Base-by-base conservation (phyloP, 2,888 invertebrate genomes). In the Chelonus formosanus region DNA sequence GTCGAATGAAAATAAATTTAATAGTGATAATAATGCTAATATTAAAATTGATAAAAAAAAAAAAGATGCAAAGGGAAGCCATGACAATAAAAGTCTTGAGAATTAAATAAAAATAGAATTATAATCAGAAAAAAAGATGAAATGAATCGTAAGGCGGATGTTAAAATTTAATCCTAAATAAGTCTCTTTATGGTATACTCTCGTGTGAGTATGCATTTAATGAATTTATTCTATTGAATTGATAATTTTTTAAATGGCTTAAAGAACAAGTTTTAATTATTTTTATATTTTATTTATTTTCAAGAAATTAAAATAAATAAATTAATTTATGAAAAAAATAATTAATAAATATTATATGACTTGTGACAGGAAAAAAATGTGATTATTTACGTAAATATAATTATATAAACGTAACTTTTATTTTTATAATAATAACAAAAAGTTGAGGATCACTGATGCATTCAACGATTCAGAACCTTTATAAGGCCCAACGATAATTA, bases 401-500 rank as follows among this genome's bases (percentile, higher is more conserved):
- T 20, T 48, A 20, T 31, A 8, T 52, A 34, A 8, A 52, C 34
- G 34, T 6, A 52, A 52, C 31, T 32, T 31, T 8, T 8, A 52
- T 43, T 63, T 7, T 56, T 40, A 36, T 57, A 50, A 57, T 36
- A 32, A 47, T 32, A 67, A 65, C 60, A 68, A 74, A 73, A 71
- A 76, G 78, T 82, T 82, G 83, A 78, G 76, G 76, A 80, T 79
- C 82, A 80, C 82, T 82, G 82, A 66, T 70, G 76, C 76, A 76
- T 78, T 80, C 80, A 77, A 73, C 74, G 76, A 78, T 76, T 77
- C 79, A 76, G 78, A 77, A 75, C 74, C 78, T 69, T 74, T 76
- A 53, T 54, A 35, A 48, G 56, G 75, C 76, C 79, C 81, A 78
- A 80, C 80, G 82, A 84, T 84, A 84, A 84, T 84, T 84, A 84